phyloP scores from a whole-genome alignment of 2,113 vertebrate genomes.

The Pagrus major region DNA sequence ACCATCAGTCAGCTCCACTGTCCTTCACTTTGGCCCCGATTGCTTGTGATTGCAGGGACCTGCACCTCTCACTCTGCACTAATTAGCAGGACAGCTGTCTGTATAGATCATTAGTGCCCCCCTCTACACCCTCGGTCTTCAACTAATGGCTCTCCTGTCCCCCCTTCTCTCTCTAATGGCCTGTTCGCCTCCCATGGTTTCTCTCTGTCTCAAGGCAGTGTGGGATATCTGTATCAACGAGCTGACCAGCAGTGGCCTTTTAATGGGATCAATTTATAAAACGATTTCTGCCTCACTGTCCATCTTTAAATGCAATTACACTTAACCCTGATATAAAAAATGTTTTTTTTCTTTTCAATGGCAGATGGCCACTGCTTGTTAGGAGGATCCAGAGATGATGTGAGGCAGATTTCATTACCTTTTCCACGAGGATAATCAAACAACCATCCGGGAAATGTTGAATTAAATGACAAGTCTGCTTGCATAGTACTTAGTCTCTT shows the following conservation, averaged over 20 bases:
- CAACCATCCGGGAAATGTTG: constrained; percentile 8
- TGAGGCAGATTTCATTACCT: constrained; percentile 34
- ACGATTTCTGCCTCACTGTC: constrained; percentile 19
- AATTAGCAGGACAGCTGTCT: constrained; percentile 61
- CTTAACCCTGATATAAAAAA: constrained; percentile 39
- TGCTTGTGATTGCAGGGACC: constrained; percentile 42
- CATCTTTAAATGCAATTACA: constrained; percentile 43
- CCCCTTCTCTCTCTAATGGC: constrained; percentile 45
- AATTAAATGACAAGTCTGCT: constrained; percentile 20
- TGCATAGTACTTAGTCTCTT: not conserved
- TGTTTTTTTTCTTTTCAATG: not conserved
- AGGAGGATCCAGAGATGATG: not conserved
- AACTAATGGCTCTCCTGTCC: constrained; percentile 39
- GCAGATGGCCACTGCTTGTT: constrained; percentile 34
- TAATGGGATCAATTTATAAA: constrained; percentile 50
- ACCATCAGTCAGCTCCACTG: constrained; percentile 21
- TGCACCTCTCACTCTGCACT: constrained; percentile 30
- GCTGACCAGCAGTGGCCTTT: constrained; percentile 52
- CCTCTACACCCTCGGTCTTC: constrained; percentile 37
- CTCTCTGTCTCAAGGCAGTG: constrained; percentile 22
- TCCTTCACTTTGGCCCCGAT: constrained; percentile 39
- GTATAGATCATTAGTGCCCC: constrained; percentile 52
- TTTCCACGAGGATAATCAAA: constrained; percentile 32
- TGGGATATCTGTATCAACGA: constrained; percentile 37
- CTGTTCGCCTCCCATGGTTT: not conserved